Conservation (phyloP, 2,113 vertebrate species). For the Laticauda laticaudata region DNA sequence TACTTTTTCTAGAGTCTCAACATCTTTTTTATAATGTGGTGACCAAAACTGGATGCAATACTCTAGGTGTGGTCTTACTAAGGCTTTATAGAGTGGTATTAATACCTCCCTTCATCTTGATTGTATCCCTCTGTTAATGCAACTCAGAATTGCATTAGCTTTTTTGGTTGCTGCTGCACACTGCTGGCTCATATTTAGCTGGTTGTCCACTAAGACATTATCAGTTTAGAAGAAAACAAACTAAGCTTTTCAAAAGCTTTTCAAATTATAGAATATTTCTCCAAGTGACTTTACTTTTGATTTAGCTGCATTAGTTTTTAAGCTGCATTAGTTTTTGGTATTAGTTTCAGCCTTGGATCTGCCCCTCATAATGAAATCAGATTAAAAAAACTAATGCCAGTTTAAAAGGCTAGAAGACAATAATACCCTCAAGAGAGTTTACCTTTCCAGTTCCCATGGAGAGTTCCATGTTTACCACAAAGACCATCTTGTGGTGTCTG, state of each 20-base stretch:
- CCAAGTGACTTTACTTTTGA: background rate
- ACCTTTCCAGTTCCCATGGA: conserved; percentile 82
- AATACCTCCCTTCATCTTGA: too few species aligned
- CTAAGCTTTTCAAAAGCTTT: background rate
- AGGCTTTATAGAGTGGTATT: too few species aligned
- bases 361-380: background rate
- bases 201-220: too few species aligned
- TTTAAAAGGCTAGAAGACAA: background rate
- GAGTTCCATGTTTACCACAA: conserved; percentile 83
- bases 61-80: too few species aligned
- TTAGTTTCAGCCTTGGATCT: background rate
- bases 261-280: background rate
- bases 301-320: too few species aligned
- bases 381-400: background rate
- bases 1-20: too few species aligned
- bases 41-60: too few species aligned
- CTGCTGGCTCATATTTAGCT: too few species aligned
- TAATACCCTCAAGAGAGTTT: background rate
- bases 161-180: too few species aligned
- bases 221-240: background rate
- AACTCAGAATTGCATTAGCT: too few species aligned
- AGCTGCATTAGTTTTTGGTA: background rate
- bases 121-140: too few species aligned
- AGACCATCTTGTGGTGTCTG: conserved; percentile 80
- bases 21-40: too few species aligned